These are phyloP conservation scores for Protobothrops flavoviridis DNA, from an alignment of 2,113 vertebrate genomes.

Conservation along the genomic window DNA sequence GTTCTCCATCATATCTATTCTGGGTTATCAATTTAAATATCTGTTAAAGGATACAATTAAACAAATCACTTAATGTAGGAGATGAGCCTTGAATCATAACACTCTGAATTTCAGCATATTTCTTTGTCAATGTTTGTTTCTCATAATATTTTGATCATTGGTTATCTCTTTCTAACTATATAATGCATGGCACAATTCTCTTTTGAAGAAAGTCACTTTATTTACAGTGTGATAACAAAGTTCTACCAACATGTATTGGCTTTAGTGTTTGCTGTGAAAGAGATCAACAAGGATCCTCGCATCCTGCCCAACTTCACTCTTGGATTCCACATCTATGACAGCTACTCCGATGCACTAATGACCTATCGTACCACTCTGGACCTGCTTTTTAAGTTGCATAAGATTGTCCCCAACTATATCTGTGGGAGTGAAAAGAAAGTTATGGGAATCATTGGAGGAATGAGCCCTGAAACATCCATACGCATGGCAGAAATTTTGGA, in stretches of 20 bases:
- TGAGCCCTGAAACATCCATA: neutral
- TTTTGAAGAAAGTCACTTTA: neutral
- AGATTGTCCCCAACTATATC: neutral
- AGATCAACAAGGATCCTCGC: neutral
- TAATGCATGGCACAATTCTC: neutral
- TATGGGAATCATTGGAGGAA: neutral
- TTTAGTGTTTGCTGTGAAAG: neutral
- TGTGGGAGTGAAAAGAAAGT: neutral
- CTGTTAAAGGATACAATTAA: no score
- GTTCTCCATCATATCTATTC: no score
- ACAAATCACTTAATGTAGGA: no score
- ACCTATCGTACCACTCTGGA: neutral
- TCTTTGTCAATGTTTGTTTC: no score
- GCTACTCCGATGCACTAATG: neutral
- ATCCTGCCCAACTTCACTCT: neutral
- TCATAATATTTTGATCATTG: no score
- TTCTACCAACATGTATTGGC: neutral
- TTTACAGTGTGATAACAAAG: neutral
- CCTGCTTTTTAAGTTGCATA: neutral
- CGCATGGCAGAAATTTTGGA: neutral
- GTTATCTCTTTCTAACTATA: no score
- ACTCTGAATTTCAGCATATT: no score
- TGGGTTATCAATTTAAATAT: no score
- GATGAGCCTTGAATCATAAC: no score
- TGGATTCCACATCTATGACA: neutral